These are phyloP conservation scores for Ephestia elutella DNA, from an alignment of 1,140 invertebrate species.

Conservation along the genomic window DNA sequence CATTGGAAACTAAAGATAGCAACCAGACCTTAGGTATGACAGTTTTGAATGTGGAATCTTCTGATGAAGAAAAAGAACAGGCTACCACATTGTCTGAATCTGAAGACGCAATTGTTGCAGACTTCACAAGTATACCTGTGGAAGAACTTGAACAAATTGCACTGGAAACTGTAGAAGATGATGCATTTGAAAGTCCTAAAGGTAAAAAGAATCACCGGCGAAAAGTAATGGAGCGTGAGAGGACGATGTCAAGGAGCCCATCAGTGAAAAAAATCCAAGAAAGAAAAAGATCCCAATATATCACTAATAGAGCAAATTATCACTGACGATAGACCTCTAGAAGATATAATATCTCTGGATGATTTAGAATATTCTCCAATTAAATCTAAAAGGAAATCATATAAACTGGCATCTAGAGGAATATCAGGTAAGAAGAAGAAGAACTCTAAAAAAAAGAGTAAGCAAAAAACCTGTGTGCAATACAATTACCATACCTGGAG, in stretches of 20 bases:
- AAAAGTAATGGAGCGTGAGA: constrained; percentile 26
- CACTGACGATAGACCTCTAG: constrained; percentile 55
- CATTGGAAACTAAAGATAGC: constrained; percentile 50
- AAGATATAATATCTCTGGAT: constrained; percentile 63
- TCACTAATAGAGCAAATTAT: constrained; percentile 65
- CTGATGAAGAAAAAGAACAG: constrained; percentile 27
- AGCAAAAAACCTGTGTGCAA: constrained; percentile 19
- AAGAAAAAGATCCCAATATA: constrained; percentile 51
- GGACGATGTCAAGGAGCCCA: constrained; percentile 30
- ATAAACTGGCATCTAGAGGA: constrained; percentile 22
- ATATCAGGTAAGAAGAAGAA: no score
- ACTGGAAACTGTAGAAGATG: constrained; percentile 38
- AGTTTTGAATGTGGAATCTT: constrained; percentile 45
- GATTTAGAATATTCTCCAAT: constrained; percentile 42
- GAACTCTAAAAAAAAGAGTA: constrained; percentile 12
- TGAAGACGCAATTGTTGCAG: constrained; percentile 49
- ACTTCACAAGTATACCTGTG: constrained; percentile 56
- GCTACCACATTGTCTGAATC: constrained; percentile 17
- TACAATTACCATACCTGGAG: background rate
- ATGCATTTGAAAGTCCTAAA: constrained; percentile 21
- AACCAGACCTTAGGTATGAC: constrained; percentile 56
- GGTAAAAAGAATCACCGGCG: constrained; percentile 30
- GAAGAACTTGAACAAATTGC: constrained; percentile 62
- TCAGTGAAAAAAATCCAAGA: constrained; percentile 28
- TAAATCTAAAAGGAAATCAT: constrained; percentile 34